These are phyloP conservation scores for Peromyscus polionotus DNA, from an alignment of 2,113 vertebrate species.

Conservation along the genomic window DNA sequence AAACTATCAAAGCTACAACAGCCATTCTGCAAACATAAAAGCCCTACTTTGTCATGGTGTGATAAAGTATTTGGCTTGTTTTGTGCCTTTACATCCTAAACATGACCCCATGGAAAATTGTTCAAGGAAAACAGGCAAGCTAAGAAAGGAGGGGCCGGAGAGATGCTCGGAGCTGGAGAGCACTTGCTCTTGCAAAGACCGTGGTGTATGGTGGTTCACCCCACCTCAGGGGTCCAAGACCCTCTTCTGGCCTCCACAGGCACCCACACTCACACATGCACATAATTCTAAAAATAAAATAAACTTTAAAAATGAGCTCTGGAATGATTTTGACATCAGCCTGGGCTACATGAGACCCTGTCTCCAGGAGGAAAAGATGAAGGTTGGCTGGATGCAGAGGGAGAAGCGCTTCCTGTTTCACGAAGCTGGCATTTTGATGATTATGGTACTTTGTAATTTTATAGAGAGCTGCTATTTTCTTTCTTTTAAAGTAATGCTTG, in stretches of 20 bases:
- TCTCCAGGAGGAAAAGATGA: background rate
- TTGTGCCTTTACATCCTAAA: slow-evolving; percentile 27
- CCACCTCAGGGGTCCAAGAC: background rate
- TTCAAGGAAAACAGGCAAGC: slow-evolving; percentile 52
- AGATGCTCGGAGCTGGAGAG: background rate
- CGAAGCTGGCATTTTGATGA: slow-evolving; percentile 50
- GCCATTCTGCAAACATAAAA: slow-evolving; percentile 31
- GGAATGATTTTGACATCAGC: background rate
- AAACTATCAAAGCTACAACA: slow-evolving; percentile 32
- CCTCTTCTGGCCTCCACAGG: background rate
- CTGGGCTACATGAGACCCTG: background rate
- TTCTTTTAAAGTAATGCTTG: slow-evolving; percentile 61
- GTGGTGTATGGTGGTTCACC: background rate
- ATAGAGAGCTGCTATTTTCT: slow-evolving; percentile 60
- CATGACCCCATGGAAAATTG: slow-evolving; percentile 1
- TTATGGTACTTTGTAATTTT: slow-evolving; percentile 62
- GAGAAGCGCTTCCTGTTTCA: slow-evolving; percentile 43
- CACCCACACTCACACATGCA: background rate
- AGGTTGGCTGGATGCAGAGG: background rate
- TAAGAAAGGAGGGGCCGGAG: slow-evolving; percentile 10
- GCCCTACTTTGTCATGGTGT: slow-evolving; percentile 36
- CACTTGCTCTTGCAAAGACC: background rate
- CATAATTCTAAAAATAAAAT: background rate
- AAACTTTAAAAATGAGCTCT: background rate
- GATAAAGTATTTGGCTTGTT: slow-evolving; percentile 40